Percentiles rank a stretch among this genome's conserved stretches.
phyloP scores from a whole-genome alignment of 2,888 invertebrate species.

The Athalia circularis region DNA sequence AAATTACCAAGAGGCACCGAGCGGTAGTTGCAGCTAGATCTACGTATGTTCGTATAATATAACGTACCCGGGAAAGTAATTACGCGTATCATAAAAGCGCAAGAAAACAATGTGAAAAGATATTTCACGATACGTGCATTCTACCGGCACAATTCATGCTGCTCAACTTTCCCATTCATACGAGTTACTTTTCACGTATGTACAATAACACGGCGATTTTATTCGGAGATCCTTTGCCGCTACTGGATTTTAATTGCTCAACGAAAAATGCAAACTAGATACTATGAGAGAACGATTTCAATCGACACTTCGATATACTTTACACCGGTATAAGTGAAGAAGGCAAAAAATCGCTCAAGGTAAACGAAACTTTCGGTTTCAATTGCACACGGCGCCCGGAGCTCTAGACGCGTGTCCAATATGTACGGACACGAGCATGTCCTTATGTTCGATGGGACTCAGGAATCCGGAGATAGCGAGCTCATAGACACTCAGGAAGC shows the following conservation, averaged over 20 bases:
- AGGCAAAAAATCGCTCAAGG: conserved; percentile 17
- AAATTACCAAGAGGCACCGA: not conserved
- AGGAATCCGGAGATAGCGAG: conserved; percentile 21
- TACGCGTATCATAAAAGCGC: no score
- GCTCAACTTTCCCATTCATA: no score
- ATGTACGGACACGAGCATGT: not conserved
- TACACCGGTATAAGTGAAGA: no score
- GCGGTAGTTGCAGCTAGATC: not conserved
- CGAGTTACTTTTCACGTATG: no score
- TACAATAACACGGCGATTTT: no score
- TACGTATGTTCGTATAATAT: not conserved
- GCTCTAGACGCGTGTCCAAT: not conserved
- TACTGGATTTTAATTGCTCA: no score
- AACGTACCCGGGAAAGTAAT: not conserved
- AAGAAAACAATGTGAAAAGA: not conserved
- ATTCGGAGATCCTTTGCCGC: no score
- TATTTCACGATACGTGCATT: not conserved
- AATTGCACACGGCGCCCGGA: conserved; percentile 3
- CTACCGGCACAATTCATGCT: not conserved
- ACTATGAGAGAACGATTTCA: no score
- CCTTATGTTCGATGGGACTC: not conserved
- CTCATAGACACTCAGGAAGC: conserved; percentile 14
- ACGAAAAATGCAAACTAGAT: no score
- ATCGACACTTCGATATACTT: no score
- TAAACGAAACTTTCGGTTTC: conserved; percentile 16